Evolutionary conservation across 2,797 vertebrate genomes (phyloP).

Genomic region (Notoglanidium macrostoma): DNA sequence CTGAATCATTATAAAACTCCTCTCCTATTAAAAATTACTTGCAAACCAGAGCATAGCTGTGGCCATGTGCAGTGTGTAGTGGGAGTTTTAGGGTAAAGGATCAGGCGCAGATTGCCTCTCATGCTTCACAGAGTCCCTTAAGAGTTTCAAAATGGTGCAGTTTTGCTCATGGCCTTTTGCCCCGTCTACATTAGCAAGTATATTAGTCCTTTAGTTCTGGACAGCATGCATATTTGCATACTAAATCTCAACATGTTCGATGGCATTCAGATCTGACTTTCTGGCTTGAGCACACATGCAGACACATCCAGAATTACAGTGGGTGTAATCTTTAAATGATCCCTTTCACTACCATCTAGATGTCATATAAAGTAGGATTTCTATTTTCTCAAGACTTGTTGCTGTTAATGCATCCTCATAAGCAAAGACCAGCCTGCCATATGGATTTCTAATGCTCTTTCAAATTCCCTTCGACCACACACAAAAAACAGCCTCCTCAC

Average conservation of each 20-base stretch:
- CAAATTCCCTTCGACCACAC: neutral
- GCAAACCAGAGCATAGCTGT: conserved; percentile 21
- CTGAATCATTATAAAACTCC: neutral
- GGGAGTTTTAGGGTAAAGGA: conserved; percentile 47
- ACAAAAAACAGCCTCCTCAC: neutral
- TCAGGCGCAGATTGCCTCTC: conserved; percentile 62
- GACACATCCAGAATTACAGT: conserved; percentile 30
- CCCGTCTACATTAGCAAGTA: conserved; percentile 64
- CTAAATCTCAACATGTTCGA: conserved; percentile 60
- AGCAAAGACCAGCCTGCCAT: conserved; percentile 24
- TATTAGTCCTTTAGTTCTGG: conserved; percentile 65
- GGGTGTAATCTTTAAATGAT: conserved; percentile 23
- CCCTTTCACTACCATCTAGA: conserved; percentile 20
- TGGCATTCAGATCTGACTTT: neutral
- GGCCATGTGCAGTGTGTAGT: conserved; percentile 9
- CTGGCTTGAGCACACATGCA: conserved; percentile 35
- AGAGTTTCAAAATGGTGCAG: conserved; percentile 61
- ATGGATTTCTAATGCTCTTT: conserved; percentile 22
- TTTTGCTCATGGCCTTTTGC: conserved; percentile 64
- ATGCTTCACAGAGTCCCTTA: conserved; percentile 70
- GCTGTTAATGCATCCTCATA: conserved; percentile 32
- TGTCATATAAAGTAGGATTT: conserved; percentile 22
- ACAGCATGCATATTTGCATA: conserved; percentile 62
- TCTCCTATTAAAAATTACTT: conserved; percentile 16
- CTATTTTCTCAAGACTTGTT: conserved; percentile 17